Evolutionary conservation across 2,888 invertebrate genomes (phyloP), one percentile per base, ranked within the genome.

Genomic region (Agelastica alni): DNA sequence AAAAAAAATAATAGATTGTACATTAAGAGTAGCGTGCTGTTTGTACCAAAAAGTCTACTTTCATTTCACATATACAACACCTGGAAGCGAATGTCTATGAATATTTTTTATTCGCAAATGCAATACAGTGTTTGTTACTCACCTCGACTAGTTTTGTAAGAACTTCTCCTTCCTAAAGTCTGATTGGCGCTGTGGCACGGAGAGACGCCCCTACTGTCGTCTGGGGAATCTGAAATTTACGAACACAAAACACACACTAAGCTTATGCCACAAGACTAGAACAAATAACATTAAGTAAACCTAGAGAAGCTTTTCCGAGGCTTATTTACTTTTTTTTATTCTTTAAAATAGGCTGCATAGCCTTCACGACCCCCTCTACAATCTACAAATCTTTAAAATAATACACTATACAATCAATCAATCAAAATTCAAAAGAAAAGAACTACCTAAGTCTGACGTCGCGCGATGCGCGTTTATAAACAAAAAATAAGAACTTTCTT

Each of bases 81-180:
- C 51, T 44, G 22, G 36, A 52, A 43, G 26, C 51, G 45, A 28
- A 52, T 22, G 56, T 28, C 9, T 12, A 36, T n/a, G n/a, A n/a
- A 12, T n/a, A 20, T 18, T 12, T 18, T n/a, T n/a, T n/a, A n/a
- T 10, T 5, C 14, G 49, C 31, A 44, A 28, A 41, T 12, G 37
- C 45, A 20, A 10, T 4, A 18, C 18, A 14, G 13, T 5, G 12
- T 34, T 4, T 2, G 13, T 12, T n/a, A 79, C 86, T 81, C 78
- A 92, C 92, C 91, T 86, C 91, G 80, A 66, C 91, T 91, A 49
- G 89, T 91, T 80, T 92, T 92, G 81, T 91, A 92, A 34, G 91
- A 91, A 77, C 91, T 90, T 69, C 91, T 85, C 26, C 92, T 83
- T 56, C 89, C 91, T 62, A 92, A 81, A 64, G 87, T 85, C 56